phyloP scores from a whole-genome alignment of 2,113 vertebrate genomes.

The Chlamydotis undulata region DNA sequence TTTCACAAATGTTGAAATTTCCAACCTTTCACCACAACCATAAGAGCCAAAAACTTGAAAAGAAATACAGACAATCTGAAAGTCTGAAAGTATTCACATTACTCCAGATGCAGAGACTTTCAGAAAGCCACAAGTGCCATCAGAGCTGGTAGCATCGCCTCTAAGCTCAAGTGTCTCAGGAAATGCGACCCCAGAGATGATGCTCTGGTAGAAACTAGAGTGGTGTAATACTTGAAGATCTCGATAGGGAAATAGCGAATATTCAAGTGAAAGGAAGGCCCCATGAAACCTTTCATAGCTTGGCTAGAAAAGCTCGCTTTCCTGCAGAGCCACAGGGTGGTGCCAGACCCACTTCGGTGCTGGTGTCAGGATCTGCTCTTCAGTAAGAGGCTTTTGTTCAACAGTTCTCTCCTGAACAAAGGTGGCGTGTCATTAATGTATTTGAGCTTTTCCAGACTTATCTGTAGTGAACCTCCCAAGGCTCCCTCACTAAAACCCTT shows the following conservation, averaged over 20 bases:
- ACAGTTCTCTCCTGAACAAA: neutral
- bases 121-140: neutral
- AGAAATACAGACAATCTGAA: neutral
- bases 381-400: neutral
- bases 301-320: neutral
- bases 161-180: neutral
- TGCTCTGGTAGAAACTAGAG: neutral
- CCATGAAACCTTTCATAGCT: neutral
- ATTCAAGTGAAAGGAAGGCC: neutral
- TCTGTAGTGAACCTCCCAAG: neutral
- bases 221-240: neutral
- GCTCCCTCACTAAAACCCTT: slow-evolving; percentile 10
- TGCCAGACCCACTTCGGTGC: neutral
- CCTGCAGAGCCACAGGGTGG: neutral
- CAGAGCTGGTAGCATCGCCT: neutral
- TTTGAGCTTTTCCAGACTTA: slow-evolving; percentile 6
- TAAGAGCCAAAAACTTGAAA: neutral
- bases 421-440: neutral
- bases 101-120: neutral
- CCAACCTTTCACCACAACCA: neutral
- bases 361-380: neutral
- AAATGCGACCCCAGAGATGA: neutral
- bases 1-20: neutral
- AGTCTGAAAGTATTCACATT: neutral
- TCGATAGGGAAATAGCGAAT: neutral